A percentile compares a stretch with the other conserved stretches of the same genome.
Evolutionary conservation across 35 echinoderm and acorn worm genomes (phyloP).

Genomic region (Strongylocentrotus purpuratus): DNA sequence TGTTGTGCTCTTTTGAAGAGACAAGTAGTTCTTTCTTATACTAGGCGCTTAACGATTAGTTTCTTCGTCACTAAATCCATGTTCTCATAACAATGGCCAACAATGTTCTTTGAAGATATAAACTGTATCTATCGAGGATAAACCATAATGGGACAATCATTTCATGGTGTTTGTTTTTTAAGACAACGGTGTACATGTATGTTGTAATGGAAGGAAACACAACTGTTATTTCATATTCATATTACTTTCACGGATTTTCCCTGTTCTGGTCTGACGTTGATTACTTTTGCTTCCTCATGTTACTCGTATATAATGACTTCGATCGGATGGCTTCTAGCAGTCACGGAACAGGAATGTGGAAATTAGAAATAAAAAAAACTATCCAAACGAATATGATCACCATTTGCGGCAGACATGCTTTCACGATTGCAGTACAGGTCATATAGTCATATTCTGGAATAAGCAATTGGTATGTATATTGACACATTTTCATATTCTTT

Average conservation of each 20-base stretch:
- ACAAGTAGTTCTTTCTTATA: too few relatives aligned
- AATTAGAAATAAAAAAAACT: background rate
- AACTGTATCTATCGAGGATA: too few relatives aligned
- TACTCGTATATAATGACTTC: background rate
- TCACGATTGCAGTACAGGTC: background rate
- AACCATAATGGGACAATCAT: too few relatives aligned
- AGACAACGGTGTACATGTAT: too few relatives aligned
- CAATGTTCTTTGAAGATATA: too few relatives aligned
- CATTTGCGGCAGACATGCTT: background rate
- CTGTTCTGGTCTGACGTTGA: background rate
- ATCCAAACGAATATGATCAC: background rate
- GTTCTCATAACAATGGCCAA: too few relatives aligned
- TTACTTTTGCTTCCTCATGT: background rate
- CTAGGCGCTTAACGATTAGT: too few relatives aligned
- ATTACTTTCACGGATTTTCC: background rate
- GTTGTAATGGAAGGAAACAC: too few relatives aligned
- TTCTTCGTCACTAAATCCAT: too few relatives aligned
- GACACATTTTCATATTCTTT: background rate
- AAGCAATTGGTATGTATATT: background rate
- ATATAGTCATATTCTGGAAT: background rate
- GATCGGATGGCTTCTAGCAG: background rate
- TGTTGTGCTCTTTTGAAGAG: too few relatives aligned
- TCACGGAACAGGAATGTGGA: background rate
- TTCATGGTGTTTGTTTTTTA: too few relatives aligned
- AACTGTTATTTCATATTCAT: too few relatives aligned